Evolutionary conservation across 2,888 invertebrate genomes (phyloP), one percentile per base, ranked within the genome.

Genomic region (Eupelmus urozonus): DNA sequence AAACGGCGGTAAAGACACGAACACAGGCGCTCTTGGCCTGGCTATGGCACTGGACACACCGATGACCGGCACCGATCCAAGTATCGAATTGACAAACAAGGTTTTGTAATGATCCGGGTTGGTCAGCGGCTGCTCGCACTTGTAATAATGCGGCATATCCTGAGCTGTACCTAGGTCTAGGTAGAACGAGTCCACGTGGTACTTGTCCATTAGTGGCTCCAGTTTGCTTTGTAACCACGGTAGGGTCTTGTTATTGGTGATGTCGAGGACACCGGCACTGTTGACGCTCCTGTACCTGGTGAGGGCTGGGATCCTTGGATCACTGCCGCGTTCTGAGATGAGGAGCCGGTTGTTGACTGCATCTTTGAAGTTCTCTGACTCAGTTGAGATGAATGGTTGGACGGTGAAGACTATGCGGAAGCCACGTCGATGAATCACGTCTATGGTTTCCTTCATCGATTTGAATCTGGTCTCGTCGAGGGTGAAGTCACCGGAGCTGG

Each of bases 331-430:
- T 86, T 96, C 96, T n/a, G 94, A 94, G 55, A 96, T 93, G 1
- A 97, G 89, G n/a, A 96, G 87, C 72, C 94, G 92, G 72, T 93
- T 93, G 67, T 93, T 92, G 0, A 97, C 95, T 0, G 96, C 94
- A 83, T 96, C 94, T 70, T 93, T 94, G 86, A 97, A 97, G 84
- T 95, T 96, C 1, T 91, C 90, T 81, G 97, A 96, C 84, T 96
- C 96, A 0, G 96, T 96, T 69, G 95, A 95, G 42, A 97, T 94
- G 87, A 96, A 98, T 0, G 98, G 97, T 86, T 97, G 97, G 0
- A 97, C 93, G n/a, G 96, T 95, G 82, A 98, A 94, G 0, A 95
- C 95, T 16, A 98, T 94, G 85, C 95, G 93, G 82, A 97, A 98
- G 13, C 0, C 97, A 97, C 96, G 91, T 42, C 97, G 92, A 81